These are phyloP conservation scores for Caenorhabditis doughertyi DNA, from an alignment of 2,888 invertebrate genomes.

Conservation along the genomic window DNA sequence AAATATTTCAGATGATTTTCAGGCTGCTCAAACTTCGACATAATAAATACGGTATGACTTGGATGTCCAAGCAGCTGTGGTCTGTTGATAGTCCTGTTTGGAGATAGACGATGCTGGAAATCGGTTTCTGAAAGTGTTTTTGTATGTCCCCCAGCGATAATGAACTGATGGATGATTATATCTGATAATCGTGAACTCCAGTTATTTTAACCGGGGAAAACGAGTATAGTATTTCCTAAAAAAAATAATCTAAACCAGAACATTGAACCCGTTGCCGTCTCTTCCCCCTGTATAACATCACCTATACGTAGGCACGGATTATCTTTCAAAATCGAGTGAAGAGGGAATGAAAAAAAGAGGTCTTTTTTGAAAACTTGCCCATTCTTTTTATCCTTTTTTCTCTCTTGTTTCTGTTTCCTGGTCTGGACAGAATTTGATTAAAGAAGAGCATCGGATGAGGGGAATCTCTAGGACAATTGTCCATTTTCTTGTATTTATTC, in stretches of 20 bases:
- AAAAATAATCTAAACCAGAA: conserved; percentile 20
- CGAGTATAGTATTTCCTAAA: background rate
- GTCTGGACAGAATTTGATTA: background rate
- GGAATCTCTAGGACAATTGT: conserved; percentile 41
- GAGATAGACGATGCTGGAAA: too few species aligned
- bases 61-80: too few species aligned
- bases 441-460: conserved; percentile 49
- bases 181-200: too few species aligned
- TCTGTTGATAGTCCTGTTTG: too few species aligned
- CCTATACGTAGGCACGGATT: conserved; percentile 47
- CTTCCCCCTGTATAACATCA: background rate
- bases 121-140: too few species aligned
- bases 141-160: too few species aligned
- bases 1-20: too few species aligned
- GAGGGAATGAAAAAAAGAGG: conserved; percentile 1
- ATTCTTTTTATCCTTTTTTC: background rate
- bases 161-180: too few species aligned
- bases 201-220: too few species aligned
- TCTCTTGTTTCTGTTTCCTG: background rate
- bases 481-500: conserved; percentile 44
- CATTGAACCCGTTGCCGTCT: conserved; percentile 27
- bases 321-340: conserved; percentile 10
- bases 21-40: too few species aligned
- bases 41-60: too few species aligned
- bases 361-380: conserved; percentile 34